These are phyloP conservation scores for Acanthopleura granulata DNA, from an alignment of 2,888 invertebrate genomes.

Conservation along the genomic window DNA sequence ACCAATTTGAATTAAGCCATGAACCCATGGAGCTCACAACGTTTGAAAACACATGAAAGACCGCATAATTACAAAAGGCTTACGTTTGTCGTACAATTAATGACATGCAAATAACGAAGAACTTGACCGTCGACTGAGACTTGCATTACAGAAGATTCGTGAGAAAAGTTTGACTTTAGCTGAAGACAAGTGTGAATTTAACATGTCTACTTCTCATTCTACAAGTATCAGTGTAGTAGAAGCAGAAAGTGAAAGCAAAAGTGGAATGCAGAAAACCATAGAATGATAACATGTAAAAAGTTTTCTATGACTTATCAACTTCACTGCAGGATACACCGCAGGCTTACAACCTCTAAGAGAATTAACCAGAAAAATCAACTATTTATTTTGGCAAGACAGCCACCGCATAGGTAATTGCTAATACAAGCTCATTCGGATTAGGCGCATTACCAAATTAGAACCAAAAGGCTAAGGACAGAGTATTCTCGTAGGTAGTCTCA, in stretches of 20 bases:
- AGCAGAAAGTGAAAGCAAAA: slow-evolving; percentile 25
- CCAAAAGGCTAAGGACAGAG: slow-evolving; percentile 26
- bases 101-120: slow-evolving; percentile 34
- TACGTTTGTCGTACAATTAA: slow-evolving; percentile 30
- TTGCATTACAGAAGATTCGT: slow-evolving; percentile 29
- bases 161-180: slow-evolving; percentile 37
- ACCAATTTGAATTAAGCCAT: slow-evolving; percentile 23
- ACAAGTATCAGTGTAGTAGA: slow-evolving; percentile 24
- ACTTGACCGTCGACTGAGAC: slow-evolving; percentile 30
- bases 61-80: slow-evolving; percentile 24
- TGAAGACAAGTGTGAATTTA: slow-evolving; percentile 37
- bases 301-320: slow-evolving; percentile 26
- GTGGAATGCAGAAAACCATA: slow-evolving; percentile 25
- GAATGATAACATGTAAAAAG: slow-evolving; percentile 23
- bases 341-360: slow-evolving; percentile 23
- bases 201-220: slow-evolving; percentile 25
- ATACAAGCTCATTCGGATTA: slow-evolving; percentile 32
- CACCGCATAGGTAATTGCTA: slow-evolving; percentile 23
- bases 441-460: slow-evolving; percentile 31
- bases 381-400: slow-evolving; percentile 20
- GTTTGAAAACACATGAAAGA: slow-evolving; percentile 24
- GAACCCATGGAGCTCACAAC: slow-evolving; percentile 25
- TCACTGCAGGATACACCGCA: slow-evolving; percentile 24
- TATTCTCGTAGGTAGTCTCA: slow-evolving; percentile 28
- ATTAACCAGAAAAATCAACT: neutral